Evolutionary conservation across 2,888 invertebrate genomes (phyloP).

Genomic region (Loripinus fragilis): DNA sequence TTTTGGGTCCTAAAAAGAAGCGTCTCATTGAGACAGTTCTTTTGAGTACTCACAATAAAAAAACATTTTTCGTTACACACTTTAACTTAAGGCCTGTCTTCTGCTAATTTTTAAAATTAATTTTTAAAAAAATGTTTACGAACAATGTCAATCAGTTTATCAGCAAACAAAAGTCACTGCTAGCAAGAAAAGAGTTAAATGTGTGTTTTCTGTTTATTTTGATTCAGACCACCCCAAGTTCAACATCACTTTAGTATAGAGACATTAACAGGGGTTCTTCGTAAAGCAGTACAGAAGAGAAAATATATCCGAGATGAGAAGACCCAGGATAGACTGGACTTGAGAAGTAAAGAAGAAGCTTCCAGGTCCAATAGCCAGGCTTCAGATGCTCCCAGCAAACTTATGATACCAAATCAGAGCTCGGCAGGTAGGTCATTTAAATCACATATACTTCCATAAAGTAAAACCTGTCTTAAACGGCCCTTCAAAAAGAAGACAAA

Average conservation of each 20-base stretch:
- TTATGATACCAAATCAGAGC: constrained; percentile 61
- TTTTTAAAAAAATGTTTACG: too few relatives aligned
- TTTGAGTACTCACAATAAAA: too few relatives aligned
- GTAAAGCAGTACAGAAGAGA: constrained; percentile 76
- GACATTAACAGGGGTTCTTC: constrained; percentile 76
- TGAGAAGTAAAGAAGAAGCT: constrained; percentile 67
- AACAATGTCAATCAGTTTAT: too few relatives aligned
- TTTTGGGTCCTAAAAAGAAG: too few relatives aligned
- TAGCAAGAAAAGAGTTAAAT: constrained; percentile 81
- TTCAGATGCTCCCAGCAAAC: constrained; percentile 72
- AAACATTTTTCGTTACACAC: too few relatives aligned
- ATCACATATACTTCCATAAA: too few relatives aligned
- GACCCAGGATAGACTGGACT: constrained; percentile 68
- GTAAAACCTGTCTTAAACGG: too few relatives aligned
- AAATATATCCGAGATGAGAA: constrained; percentile 75
- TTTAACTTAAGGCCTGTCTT: too few relatives aligned
- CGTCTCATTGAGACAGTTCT: too few relatives aligned
- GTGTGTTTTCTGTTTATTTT: constrained; percentile 70
- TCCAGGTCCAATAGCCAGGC: constrained; percentile 81
- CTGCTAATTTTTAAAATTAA: too few relatives aligned
- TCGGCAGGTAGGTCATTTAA: constrained; percentile 66
- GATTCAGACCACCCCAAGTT: constrained; percentile 71
- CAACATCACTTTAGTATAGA: constrained; percentile 80
- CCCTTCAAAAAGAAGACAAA: too few relatives aligned
- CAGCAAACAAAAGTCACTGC: too few relatives aligned